phyloP scores from a whole-genome alignment of 2,113 vertebrate species.

The Thryonomys swinderianus region DNA sequence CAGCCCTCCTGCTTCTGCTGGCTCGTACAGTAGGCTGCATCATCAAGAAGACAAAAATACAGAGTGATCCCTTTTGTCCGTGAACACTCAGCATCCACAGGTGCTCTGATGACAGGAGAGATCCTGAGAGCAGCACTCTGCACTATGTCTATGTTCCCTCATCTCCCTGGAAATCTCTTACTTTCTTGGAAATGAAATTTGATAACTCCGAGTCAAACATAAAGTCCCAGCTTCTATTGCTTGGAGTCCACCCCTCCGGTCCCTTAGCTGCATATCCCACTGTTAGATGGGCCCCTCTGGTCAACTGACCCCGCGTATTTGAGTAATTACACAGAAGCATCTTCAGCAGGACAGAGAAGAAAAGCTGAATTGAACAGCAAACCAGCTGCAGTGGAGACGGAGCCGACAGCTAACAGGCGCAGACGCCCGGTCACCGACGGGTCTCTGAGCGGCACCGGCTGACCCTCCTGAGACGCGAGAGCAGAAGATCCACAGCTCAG shows the following conservation, averaged over 20 bases:
- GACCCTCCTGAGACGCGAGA: conserved; percentile 1
- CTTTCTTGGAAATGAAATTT: neutral
- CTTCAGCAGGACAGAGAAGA: neutral
- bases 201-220: neutral
- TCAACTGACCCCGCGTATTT: neutral
- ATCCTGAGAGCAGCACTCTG: accelerated
- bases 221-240: neutral
- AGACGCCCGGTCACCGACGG: neutral
- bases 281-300: neutral
- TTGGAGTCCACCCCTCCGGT: neutral
- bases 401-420: neutral
- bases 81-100: neutral
- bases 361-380: neutral
- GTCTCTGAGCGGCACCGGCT: neutral
- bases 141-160: neutral
- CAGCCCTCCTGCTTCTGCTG: accelerated
- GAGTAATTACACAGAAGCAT: neutral
- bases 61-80: neutral
- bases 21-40: neutral
- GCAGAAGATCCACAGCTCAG: neutral
- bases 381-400: neutral
- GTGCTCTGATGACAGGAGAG: neutral
- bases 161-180: neutral
- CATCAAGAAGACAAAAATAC: neutral
- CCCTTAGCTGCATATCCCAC: neutral